Base-by-base conservation (phyloP, 2,888 invertebrate species). In the Ophion ellenae region DNA sequence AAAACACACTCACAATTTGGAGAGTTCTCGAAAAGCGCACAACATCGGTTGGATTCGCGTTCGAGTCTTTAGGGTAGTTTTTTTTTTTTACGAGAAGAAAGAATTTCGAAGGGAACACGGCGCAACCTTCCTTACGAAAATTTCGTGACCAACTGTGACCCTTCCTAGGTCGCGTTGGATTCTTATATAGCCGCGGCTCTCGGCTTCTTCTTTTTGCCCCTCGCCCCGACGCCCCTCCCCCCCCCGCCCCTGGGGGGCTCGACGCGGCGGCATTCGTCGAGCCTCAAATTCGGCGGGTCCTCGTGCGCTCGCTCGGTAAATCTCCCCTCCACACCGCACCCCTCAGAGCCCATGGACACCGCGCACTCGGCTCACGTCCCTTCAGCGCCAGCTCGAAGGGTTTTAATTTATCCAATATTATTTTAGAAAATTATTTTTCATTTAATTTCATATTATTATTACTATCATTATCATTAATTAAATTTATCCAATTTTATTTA, bases 61-160 rank as follows among this genome's bases (percentile, higher is more conserved):
- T 47, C 11, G 53, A 32, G 59, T 59, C 4, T 59, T 61, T 14
- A n/a, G n/a, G 10, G 14, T 79, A 5, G 53, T 57, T 69, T 28
- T 74, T 71, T 71, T 75, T 7, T 45, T 7, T 20, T n/a, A 11
- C 36, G 53, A 28, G 0, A 17, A 71, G 9, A 47, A 10, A 32
- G 14, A 6, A 24, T 53, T 67, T 47, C 20, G 11, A 84, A 80
- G 74, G 28, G 74, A 81, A 74, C 66, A 24, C 28, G 28, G 61
- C 64, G 47, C 87, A 89, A 88, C 90, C 88, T 90, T 89, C 83
- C 53, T 69, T 17, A 89, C 88, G 86, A 89, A 90, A 89, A 89
- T 89, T 89, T 90, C 89, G 89, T 90, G 87, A 83, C 90, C 91
- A 91, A 94, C 93, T 93, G 92, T 92, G 93, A 90, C 93, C 93